Evolutionary conservation across 2,797 vertebrate species (phyloP).

Genomic region (Acrossocheilus fasciatus): DNA sequence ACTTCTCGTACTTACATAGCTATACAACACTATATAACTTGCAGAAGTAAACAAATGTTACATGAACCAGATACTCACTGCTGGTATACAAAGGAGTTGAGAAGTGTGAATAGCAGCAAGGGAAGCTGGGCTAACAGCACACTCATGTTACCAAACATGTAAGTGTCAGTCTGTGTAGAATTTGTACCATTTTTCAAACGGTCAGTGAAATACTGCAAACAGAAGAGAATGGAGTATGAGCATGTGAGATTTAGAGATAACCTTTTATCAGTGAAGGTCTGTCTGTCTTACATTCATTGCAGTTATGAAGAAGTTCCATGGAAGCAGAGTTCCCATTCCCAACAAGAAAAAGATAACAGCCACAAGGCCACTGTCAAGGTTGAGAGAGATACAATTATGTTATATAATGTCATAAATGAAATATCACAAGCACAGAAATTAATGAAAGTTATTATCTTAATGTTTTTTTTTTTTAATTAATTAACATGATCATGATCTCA

Average conservation of each 20-base stretch:
- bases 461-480: background rate
- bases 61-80: constrained; percentile 66
- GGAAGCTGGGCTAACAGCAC: constrained; percentile 78
- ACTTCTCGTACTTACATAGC: background rate
- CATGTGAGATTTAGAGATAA: background rate
- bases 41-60: background rate
- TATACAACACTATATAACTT: background rate
- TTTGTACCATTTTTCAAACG: constrained; percentile 60
- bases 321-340: constrained; percentile 85
- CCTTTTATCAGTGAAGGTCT: background rate
- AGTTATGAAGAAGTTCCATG: constrained; percentile 91
- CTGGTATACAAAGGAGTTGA: constrained; percentile 81
- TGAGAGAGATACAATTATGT: background rate
- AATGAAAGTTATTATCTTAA: background rate
- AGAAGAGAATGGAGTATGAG: background rate
- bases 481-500: background rate
- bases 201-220: constrained; percentile 74
- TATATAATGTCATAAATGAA: background rate
- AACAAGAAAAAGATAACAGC: constrained; percentile 82
- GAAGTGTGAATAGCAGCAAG: constrained; percentile 76
- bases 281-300: constrained; percentile 78
- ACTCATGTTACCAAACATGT: constrained; percentile 79
- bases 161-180: constrained; percentile 22
- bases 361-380: constrained; percentile 64
- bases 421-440: background rate